Percentiles rank a stretch among this genome's conserved stretches.
These are phyloP conservation scores for Epizoanthus stellaris DNA, from an alignment of 92 coral and sea anemone species.

Conservation along the genomic window DNA sequence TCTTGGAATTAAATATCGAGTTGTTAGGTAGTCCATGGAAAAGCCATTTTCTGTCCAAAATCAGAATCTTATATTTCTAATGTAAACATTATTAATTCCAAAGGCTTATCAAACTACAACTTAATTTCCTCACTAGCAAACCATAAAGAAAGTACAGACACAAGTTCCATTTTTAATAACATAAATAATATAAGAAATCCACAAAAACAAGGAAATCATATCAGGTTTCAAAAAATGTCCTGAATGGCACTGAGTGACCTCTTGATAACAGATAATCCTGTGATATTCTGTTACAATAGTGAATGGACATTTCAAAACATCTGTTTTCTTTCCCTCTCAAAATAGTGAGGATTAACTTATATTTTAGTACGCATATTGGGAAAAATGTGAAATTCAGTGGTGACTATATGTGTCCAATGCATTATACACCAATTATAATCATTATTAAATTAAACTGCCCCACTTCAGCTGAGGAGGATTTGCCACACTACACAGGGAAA, in stretches of 20 bases:
- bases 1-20: too few relatives aligned
- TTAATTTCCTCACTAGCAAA: not conserved
- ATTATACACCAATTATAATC: not conserved
- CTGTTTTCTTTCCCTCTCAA: conserved; percentile 5
- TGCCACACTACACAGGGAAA: conserved; percentile 18
- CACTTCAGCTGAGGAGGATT: not conserved
- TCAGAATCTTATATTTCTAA: not conserved
- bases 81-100: not conserved
- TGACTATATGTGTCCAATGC: not conserved
- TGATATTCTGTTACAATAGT: not conserved
- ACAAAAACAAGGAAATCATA: not conserved
- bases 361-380: not conserved
- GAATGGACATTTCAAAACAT: conserved; percentile 13
- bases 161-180: not conserved
- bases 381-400: not conserved
- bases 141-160: not conserved
- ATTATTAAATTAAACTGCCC: not conserved
- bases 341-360: not conserved
- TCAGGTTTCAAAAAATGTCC: not conserved
- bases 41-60: not conserved
- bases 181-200: not conserved
- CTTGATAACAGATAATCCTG: not conserved
- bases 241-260: not conserved
- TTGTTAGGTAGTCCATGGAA: too few relatives aligned
- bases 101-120: not conserved